Base-by-base conservation (phyloP, 2,888 invertebrate species). In the Zaprionus obscuricornis region DNA sequence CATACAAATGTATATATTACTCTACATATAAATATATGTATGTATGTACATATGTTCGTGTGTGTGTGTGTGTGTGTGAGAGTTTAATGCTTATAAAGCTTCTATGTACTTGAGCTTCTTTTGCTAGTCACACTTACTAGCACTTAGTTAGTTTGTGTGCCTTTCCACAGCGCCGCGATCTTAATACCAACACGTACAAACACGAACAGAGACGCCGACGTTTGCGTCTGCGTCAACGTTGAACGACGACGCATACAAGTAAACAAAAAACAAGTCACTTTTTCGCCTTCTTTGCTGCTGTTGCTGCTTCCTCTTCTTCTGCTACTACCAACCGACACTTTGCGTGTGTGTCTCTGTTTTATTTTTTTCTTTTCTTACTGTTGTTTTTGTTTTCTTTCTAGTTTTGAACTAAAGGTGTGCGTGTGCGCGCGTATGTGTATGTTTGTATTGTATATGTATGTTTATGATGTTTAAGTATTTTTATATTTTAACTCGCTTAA, bases 221-320 rank as follows among this genome's bases (percentile, higher is more conserved):
- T 39, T 42, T 20, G 17, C 64, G 64, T 29, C 43, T 45, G 14
- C 52, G 45, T 43, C 37, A 47, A 45, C 62, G 57, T 42, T 34
- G n/a, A 47, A 63, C 60, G 67, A 59, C 67, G 72, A 59, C 73
- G 76, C 59, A 64, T 52, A 75, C 76, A 73, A 51, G 54, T 66
- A 64, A 69, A 75, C 66, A 68, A 72, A 79, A 74, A 74, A 83
- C 82, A 81, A 78, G 85, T 74, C 81, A 79, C 73, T 76, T 79
- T 72, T 64, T 75, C 60, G 64, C 64, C 63, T 66, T 76, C 65
- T 66, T 67, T 56, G 52, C 69, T 50, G 39, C 29, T 37, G 18
- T 36, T 75, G 46, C 46, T 62, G 55, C 64, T 70, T 54, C 74
- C 71, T 27, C 68, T 72, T 29, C 57, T 50, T 74, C 67, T 58